Conservation (phyloP, 2,113 vertebrate species). For the Lagenorhynchus albirostris region DNA sequence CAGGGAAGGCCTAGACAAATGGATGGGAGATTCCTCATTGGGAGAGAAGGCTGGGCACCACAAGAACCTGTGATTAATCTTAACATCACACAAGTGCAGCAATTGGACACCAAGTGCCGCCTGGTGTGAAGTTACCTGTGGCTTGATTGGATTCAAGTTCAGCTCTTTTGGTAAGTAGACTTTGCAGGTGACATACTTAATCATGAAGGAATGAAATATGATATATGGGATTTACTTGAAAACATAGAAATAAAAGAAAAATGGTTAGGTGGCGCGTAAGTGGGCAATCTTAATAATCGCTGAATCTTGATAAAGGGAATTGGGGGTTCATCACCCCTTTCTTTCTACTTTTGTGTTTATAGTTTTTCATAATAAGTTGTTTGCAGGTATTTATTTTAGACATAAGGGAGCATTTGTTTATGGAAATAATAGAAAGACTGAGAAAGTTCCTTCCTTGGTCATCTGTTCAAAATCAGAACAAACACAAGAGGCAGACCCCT, state of each 20-base stretch:
- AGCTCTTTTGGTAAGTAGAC: not conserved
- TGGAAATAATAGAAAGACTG: not conserved
- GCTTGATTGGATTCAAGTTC: not conserved
- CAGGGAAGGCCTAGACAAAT: not conserved
- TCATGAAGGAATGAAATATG: not conserved
- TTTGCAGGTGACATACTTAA: not conserved
- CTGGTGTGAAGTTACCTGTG: not conserved
- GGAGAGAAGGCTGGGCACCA: not conserved
- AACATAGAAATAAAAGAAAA: not conserved
- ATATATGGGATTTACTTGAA: not conserved
- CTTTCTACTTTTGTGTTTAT: not conserved
- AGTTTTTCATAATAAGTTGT: not conserved
- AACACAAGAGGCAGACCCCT: not conserved
- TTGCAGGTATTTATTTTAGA: not conserved
- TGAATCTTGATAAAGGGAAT: not conserved
- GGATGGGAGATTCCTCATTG: not conserved
- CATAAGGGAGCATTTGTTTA: not conserved
- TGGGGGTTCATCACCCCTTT: not conserved
- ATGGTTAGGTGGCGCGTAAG: not conserved
- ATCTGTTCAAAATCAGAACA: not conserved
- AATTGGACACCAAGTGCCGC: rapidly evolving
- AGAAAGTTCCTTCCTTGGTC: not conserved
- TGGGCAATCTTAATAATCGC: not conserved
- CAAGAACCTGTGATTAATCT: not conserved
- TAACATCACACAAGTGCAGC: rapidly evolving